Conservation (phyloP, 30 jellyfish, hydroid and myxozoan genomes). For the Aurelia coerulea region DNA sequence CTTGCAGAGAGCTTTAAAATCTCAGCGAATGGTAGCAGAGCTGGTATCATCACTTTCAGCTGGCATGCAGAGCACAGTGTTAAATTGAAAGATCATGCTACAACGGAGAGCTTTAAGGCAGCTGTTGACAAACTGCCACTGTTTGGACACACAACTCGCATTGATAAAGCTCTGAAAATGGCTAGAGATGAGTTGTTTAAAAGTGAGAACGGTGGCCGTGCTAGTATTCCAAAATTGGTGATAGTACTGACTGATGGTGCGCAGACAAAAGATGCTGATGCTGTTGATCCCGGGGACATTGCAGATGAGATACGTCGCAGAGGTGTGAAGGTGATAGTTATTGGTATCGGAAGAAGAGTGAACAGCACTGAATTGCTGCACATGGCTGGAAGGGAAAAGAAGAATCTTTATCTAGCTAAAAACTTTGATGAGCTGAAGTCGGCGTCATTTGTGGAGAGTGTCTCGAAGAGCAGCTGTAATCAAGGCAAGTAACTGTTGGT, state of each 20-base stretch:
- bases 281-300: constrained; percentile 79
- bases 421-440: constrained; percentile 61
- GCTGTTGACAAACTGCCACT: constrained; percentile 85
- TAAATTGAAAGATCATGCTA: constrained; percentile 49
- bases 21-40: constrained; percentile 77
- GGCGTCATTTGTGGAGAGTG: constrained; percentile 33
- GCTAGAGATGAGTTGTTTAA: constrained; percentile 68
- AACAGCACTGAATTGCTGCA: constrained; percentile 69
- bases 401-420: constrained; percentile 46
- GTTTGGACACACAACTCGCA: constrained; percentile 84
- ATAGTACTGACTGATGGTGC: constrained; percentile 88
- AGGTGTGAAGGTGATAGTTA: constrained; percentile 59
- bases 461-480: constrained; percentile 60
- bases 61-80: constrained; percentile 80
- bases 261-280: constrained; percentile 83
- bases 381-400: constrained; percentile 69
- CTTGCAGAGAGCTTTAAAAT: constrained; percentile 71
- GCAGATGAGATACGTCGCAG: constrained; percentile 72
- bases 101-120: constrained; percentile 43
- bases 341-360: constrained; percentile 85
- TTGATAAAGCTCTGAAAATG: constrained; percentile 81
- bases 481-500: constrained; percentile 36
- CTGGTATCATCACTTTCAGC: constrained; percentile 86
- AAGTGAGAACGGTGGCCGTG: constrained; percentile 62
- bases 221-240: constrained; percentile 63